These are phyloP conservation scores for Crossaster papposus DNA, from an alignment of 53 echinoderm and acorn worm genomes.

Conservation along the genomic window DNA sequence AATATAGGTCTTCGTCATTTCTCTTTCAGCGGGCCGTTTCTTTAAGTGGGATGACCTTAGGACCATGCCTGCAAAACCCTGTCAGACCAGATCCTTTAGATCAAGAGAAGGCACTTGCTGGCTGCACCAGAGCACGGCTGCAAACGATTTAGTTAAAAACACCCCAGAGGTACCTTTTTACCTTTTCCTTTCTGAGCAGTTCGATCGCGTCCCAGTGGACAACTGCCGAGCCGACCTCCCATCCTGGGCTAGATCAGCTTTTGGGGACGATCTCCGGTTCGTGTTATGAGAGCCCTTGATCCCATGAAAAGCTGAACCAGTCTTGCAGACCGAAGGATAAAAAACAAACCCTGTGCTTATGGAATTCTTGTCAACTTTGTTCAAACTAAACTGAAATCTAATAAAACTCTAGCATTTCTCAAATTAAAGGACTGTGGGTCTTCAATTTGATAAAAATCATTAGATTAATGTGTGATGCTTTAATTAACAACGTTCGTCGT, in stretches of 20 bases:
- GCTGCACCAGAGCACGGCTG: constrained; percentile 27
- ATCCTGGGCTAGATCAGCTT: constrained; percentile 50
- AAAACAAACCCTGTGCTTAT: constrained; percentile 16
- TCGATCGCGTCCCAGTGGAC: constrained; percentile 27
- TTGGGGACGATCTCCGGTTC: constrained; percentile 69
- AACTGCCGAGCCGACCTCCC: constrained; percentile 19
- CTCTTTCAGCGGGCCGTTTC: constrained; percentile 67
- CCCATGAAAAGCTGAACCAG: not conserved
- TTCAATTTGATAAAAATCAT: too few relatives aligned
- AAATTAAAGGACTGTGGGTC: not conserved
- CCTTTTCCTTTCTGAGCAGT: constrained; percentile 24
- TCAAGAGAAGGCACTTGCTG: constrained; percentile 34
- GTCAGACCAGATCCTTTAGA: constrained; percentile 22
- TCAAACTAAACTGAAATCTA: not conserved
- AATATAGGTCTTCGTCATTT: constrained; percentile 53
- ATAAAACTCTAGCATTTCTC: not conserved
- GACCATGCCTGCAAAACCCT: not conserved
- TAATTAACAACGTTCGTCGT: too few relatives aligned
- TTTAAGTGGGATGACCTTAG: constrained; percentile 40
- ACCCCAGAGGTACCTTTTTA: not conserved
- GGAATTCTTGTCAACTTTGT: constrained; percentile 27
- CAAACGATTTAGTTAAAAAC: constrained; percentile 17
- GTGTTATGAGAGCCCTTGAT: constrained; percentile 52
- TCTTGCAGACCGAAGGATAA: constrained; percentile 49
- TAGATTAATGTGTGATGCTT: too few relatives aligned